Base-by-base conservation (phyloP, 2,888 invertebrate species). In the Ophion obscuratus region DNA sequence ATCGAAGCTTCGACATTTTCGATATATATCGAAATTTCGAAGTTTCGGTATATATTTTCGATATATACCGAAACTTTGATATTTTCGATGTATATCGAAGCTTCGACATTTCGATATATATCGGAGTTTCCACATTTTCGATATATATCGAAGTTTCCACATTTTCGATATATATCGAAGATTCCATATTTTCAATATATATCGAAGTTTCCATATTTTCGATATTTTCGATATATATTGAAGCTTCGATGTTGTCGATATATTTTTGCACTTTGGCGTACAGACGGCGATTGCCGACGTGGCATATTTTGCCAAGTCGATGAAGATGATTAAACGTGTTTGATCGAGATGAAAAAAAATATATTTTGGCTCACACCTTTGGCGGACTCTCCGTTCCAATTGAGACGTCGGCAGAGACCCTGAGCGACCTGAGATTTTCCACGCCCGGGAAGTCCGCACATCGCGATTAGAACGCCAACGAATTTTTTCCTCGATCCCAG, bases 391-490 rank as follows among this genome's bases (percentile, higher is more conserved):
- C 98, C 98, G 91, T 97, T 98, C 97, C 98, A 99, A 94, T 98
- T 98, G 82, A 99, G 96, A 92, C 98, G 98, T 84, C 98, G 95
- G 76, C 97, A 96, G 64, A 99, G 96, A 91, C 98, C 97, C 93
- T 97, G 97, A 0, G 98, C 97, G 83, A 99, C 96, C 93, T 98
- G 97, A 77, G 98, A 98, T 95, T 99, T 99, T 86, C 99, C 99
- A 44, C 98, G 95, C 24, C 98, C 99, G 1, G 99, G 99, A 84
- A 98, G 95, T 24, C 99, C 99, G 59, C 98, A 98, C 95, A 98
- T 96, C 53, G 97, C 97, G 89, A 99, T 97, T 83, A 99, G 96
- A 87, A 98, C 95, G 2, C 98, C 97, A 36, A 96, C 95, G 90
- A 95, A 95, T 90, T 95, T 95, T 14, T 95, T 94, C 83, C 95